Evolutionary conservation across 2,113 vertebrate genomes (phyloP).

Genomic region (Oryzias woworae): DNA sequence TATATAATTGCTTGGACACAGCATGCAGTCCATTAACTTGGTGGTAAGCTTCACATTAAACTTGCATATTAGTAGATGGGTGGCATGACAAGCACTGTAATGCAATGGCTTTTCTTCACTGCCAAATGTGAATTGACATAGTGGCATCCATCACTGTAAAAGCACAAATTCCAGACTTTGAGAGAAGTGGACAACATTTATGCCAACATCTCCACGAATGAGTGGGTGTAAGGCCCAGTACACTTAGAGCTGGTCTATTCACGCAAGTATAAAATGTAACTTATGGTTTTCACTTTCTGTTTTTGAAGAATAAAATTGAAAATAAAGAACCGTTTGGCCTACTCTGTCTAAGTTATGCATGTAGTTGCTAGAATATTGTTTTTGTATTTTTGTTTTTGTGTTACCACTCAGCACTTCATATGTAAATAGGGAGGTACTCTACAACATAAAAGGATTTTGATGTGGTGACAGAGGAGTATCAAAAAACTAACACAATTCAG

Average conservation of each 20-base stretch:
- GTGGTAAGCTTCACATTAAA: slow-evolving; percentile 71
- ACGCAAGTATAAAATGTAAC: too few species aligned
- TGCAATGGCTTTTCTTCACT: slow-evolving; percentile 65
- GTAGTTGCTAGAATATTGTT: neutral
- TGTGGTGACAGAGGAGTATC: neutral
- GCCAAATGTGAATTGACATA: slow-evolving; percentile 66
- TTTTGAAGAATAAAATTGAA: slow-evolving; percentile 2
- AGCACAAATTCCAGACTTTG: slow-evolving; percentile 37
- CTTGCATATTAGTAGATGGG: slow-evolving; percentile 68
- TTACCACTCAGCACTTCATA: slow-evolving; percentile 1
- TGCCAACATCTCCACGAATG: slow-evolving; percentile 31
- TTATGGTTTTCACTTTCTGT: too few species aligned
- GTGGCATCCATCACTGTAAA: slow-evolving; percentile 59
- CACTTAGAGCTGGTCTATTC: neutral
- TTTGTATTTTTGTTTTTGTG: neutral
- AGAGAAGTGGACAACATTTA: slow-evolving; percentile 16
- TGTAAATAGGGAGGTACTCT: slow-evolving; percentile 3
- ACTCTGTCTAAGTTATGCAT: neutral
- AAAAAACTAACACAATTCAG: neutral
- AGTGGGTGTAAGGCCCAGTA: slow-evolving; percentile 9
- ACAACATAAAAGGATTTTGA: neutral
- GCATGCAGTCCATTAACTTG: slow-evolving; percentile 69
- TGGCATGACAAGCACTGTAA: slow-evolving; percentile 59
- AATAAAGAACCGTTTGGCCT: slow-evolving; percentile 6
- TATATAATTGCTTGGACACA: slow-evolving; percentile 73